Percentiles rank a stretch among this genome's conserved stretches.
These are phyloP conservation scores for Arctopsyche grandis DNA, from an alignment of 1,140 invertebrate species.

Conservation along the genomic window DNA sequence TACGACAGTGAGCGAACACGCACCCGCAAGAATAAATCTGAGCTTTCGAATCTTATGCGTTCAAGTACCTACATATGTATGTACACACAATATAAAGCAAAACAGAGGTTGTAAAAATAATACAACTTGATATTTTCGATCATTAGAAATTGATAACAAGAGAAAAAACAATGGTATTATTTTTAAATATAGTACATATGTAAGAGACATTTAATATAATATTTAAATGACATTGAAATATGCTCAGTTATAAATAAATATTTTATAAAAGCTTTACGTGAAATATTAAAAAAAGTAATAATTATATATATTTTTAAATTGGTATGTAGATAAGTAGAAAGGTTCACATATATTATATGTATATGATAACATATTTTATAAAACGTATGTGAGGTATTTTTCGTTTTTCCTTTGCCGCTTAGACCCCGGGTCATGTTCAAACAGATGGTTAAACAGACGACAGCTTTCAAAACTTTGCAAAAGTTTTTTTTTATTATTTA, in stretches of 20 bases:
- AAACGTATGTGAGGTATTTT: not conserved
- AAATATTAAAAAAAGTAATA: no score
- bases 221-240: no score
- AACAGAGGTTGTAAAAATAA: not conserved
- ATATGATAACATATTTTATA: not conserved
- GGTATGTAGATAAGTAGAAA: not conserved
- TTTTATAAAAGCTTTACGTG: no score
- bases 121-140: no score
- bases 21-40: conserved; percentile 19
- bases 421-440: conserved; percentile 5
- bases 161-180: no score
- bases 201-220: no score
- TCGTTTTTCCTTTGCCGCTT: not conserved
- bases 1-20: not conserved
- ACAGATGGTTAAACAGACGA: conserved; percentile 24
- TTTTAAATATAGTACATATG: no score
- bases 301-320: no score
- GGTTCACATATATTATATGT: not conserved
- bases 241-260: no score
- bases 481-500: not conserved
- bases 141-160: no score
- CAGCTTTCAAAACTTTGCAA: conserved; percentile 3
- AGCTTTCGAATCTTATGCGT: not conserved
- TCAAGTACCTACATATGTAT: not conserved
- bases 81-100: not conserved